Base-by-base conservation (phyloP, 2,797 vertebrate species). In the Malurus splendens region DNA sequence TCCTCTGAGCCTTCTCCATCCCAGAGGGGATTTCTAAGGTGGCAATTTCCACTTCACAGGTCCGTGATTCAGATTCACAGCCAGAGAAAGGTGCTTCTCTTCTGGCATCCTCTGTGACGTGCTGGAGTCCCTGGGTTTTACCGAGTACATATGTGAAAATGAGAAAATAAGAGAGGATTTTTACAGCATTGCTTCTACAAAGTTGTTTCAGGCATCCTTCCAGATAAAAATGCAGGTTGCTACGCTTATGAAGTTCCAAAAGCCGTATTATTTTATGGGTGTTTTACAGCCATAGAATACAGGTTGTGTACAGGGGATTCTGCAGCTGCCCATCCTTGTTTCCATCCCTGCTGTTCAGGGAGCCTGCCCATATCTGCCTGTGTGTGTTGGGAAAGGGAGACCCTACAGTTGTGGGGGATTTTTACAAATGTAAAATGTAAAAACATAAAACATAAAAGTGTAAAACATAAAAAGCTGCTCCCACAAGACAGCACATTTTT, bases 381-480 rank as follows among this genome's bases (percentile, higher is more conserved):
- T 41, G 8, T 48, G 3, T 33, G 18, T 5, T 74, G 70, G 61
- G 57, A 7, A 56, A n/a, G 32, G n/a, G 22, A 62, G 32, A 20
- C 15, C 24, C 3, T 10, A 2, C 4, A 1, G 5, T 3, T 2
- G 4, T 4, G 36, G 42, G 57, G 50, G 71, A 50, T 24, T n/a
- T 38, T 18, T 52, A 24, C 28, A 67, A 54, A 44, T 4, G 36
- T 36, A 36, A 33, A 33, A 33, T 9, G 9, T 32, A 32, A 67
- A 54, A 33, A 33, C 33, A 33, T 36, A 67, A 54, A 33, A 33
- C 33, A 33, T 36, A 36, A 36, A 36, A 36, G 11, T 10, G 5
- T 36, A 36, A 36, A 36, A 36, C 36, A 10, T 36, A 36, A 36
- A 36, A 36, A 12, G 48, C n/a, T 5, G 3, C 54, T 76, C 47